Conservation (phyloP, 1,140 invertebrate species). For the Sarcophaga peregrina region DNA sequence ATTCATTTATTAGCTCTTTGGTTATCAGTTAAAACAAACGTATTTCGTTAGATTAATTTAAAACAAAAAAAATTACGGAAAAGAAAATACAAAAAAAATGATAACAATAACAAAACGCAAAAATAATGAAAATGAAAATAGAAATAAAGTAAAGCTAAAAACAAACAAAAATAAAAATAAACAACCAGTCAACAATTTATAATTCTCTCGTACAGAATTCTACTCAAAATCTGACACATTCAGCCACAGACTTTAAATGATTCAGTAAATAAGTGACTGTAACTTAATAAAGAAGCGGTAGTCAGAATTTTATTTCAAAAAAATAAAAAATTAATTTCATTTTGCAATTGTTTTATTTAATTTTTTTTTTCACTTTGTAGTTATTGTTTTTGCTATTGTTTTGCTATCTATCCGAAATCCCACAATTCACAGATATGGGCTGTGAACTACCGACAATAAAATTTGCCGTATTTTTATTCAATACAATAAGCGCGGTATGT, state of each 20-base stretch:
- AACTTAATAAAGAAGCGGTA: neutral
- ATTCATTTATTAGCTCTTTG: neutral
- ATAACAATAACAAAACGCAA: neutral
- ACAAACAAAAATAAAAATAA: neutral
- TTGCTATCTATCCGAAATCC: too few relatives aligned
- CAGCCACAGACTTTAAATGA: neutral
- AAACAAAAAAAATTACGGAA: neutral
- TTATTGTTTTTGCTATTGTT: too few relatives aligned
- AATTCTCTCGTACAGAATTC: neutral
- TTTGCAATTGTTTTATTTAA: too few relatives aligned
- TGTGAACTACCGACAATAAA: constrained; percentile 23
- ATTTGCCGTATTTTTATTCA: neutral
- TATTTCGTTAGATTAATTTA: neutral
- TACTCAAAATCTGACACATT: neutral
- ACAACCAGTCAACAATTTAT: neutral
- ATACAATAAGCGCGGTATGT: constrained; percentile 25
- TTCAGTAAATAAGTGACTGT: constrained; percentile 15
- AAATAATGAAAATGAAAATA: neutral
- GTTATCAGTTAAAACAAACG: neutral
- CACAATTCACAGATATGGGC: neutral
- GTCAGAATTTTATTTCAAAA: too few relatives aligned
- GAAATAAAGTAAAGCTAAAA: neutral
- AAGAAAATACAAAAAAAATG: neutral
- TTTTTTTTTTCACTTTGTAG: too few relatives aligned
- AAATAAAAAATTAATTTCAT: too few relatives aligned